phyloP scores from a whole-genome alignment of 1,140 invertebrate genomes.

The Aradophagus sp. region DNA sequence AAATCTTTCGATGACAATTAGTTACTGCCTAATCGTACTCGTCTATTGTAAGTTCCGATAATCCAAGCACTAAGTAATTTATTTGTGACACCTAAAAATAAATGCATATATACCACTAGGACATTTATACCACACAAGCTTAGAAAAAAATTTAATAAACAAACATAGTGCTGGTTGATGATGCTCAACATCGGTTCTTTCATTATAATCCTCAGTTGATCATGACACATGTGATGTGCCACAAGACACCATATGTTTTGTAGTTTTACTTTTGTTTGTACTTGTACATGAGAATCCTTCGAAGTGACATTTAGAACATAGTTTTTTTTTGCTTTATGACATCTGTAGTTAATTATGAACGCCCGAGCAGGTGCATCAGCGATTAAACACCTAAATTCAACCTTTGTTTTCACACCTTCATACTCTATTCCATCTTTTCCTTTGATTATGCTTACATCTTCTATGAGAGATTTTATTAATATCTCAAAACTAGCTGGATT shows the following conservation, averaged over 20 bases:
- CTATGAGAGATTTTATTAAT: too few relatives aligned
- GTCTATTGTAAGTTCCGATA: neutral
- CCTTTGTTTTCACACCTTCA: neutral
- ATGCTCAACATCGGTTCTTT: constrained; percentile 3
- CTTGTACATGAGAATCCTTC: neutral
- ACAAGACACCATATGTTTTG: neutral
- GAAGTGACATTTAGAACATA: constrained; percentile 20
- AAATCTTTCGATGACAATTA: neutral
- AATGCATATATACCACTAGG: constrained; percentile 12
- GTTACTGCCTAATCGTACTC: neutral
- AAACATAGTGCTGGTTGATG: neutral
- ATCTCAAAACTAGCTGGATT: too few relatives aligned
- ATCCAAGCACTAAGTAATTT: constrained; percentile 1
- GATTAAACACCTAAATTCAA: constrained; percentile 8
- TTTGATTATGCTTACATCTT: too few relatives aligned
- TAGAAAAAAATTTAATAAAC: neutral
- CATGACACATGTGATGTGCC: neutral
- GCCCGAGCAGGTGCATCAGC: constrained; percentile 20
- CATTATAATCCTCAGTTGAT: neutral
- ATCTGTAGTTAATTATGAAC: constrained; percentile 7
- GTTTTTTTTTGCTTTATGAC: constrained; percentile 2
- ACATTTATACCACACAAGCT: neutral
- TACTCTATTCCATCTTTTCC: too few relatives aligned
- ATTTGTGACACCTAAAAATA: neutral
- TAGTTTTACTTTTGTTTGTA: neutral